Evolutionary conservation across 2,113 vertebrate species (phyloP), one percentile per base, ranked within the genome.

Genomic region (Hemichromis elongatus): DNA sequence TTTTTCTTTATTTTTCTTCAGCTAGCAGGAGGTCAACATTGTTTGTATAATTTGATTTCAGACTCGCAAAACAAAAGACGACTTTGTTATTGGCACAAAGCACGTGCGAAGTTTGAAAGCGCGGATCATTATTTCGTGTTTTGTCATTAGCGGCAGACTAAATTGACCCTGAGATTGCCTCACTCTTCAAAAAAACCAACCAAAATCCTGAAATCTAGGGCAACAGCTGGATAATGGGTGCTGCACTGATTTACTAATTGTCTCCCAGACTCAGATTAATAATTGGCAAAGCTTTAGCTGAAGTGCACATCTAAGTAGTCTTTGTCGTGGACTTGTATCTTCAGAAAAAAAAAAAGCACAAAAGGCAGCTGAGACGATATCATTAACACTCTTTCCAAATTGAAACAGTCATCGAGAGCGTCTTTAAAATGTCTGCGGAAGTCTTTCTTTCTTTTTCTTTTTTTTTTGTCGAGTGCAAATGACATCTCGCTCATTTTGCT

Each of bases 401-500:
- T 93, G 92, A 95, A 93, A 94, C 91, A 93, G 92, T 93, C 94
- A 93, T 93, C 92, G 94, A 94, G 91, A 95, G 93, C 82, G 90
- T 92, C 95, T 94, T 95, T 91, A 94, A 92, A 63, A 94, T 87
- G 92, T 95, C 92, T 93, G 87, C 59, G 56, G 88, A 84, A 94
- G 91, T n/a, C n/a, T n/a, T n/a, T n/a, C 88, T 93, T 70, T 37
- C 61, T 40, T 66, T 66, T 66, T 68, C n/a, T 16, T 24, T 68
- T 68, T 45, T 47, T 92, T 93, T 93, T 92, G 93, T 95, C 90
- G 93, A 94, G 92, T 92, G 88, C 83, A 94, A 95, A 95, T 95
- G 96, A 95, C 93, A 95, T 95, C 94, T 95, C 88, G 92, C 94
- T 95, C 92, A 92, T 95, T 95, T 93, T 87, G 93, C 94, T 94